Conservation (phyloP, 2,888 invertebrate genomes). For the Lasioglossum malachurum region DNA sequence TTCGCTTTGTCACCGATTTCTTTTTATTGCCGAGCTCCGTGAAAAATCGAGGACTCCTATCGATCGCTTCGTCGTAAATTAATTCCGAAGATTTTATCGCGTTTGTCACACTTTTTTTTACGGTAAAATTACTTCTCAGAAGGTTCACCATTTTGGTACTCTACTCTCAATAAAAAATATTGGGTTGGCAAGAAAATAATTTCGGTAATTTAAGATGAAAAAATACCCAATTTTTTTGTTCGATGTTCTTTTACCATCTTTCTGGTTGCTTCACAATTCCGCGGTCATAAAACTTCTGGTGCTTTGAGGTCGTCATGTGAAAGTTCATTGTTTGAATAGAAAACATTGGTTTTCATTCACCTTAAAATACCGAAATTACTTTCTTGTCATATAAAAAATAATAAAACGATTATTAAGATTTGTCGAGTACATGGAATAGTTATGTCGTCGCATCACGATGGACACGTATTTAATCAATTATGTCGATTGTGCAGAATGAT, state of each 20-base stretch:
- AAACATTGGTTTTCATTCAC: no score
- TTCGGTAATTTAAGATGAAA: no score
- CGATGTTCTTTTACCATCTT: no score
- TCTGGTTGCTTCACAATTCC: no score
- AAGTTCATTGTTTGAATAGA: no score
- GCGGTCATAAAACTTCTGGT: no score
- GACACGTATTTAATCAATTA: neutral
- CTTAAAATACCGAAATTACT: no score
- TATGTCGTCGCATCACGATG: neutral
- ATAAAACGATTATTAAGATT: neutral
- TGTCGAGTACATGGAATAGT: neutral
- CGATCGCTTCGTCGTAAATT: neutral
- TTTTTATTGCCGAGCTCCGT: neutral
- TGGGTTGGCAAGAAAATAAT: no score
- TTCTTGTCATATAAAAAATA: no score
- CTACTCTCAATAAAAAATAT: no score
- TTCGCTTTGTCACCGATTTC: neutral
- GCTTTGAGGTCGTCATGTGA: no score
- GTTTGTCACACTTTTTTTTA: neutral
- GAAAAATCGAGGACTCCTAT: neutral
- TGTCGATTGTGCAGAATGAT: neutral
- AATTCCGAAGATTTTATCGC: neutral
- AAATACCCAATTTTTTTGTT: no score
- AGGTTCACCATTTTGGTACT: neutral
- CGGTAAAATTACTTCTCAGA: neutral